Percentiles rank a stretch among this genome's conserved stretches.
Conservation (phyloP, 2,113 vertebrate species). For the Lontra canadensis region DNA sequence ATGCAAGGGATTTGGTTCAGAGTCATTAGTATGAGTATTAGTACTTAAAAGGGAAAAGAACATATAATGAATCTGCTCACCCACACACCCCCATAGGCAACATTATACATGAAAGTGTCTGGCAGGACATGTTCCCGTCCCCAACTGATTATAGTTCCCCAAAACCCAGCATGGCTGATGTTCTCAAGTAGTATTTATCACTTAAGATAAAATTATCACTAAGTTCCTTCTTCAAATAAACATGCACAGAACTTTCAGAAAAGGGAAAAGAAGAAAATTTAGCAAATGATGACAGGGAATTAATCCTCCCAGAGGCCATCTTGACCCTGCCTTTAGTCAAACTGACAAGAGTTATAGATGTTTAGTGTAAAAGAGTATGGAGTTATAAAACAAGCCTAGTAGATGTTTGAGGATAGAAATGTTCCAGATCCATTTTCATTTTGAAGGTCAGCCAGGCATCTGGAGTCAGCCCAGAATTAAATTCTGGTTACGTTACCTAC, state of each 20-base stretch:
- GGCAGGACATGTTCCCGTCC: background rate
- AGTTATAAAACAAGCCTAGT: background rate
- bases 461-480: background rate
- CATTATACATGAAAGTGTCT: background rate
- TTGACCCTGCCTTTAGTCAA: background rate
- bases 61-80: background rate
- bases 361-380: background rate
- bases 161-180: background rate
- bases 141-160: background rate
- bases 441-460: background rate
- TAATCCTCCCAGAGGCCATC: background rate
- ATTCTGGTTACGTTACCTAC: background rate
- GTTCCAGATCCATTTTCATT: background rate
- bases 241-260: background rate
- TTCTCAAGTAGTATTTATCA: background rate
- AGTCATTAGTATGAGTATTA: background rate
- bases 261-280: background rate
- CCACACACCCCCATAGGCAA: background rate
- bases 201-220: constrained; percentile 34
- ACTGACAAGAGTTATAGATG: background rate
- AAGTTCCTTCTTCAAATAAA: constrained; percentile 9
- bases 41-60: constrained; percentile 29
- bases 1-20: background rate
- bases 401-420: background rate
- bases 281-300: background rate